Evolutionary conservation across 2,888 invertebrate species (phyloP).

Genomic region (Bellardia bayeri): DNA sequence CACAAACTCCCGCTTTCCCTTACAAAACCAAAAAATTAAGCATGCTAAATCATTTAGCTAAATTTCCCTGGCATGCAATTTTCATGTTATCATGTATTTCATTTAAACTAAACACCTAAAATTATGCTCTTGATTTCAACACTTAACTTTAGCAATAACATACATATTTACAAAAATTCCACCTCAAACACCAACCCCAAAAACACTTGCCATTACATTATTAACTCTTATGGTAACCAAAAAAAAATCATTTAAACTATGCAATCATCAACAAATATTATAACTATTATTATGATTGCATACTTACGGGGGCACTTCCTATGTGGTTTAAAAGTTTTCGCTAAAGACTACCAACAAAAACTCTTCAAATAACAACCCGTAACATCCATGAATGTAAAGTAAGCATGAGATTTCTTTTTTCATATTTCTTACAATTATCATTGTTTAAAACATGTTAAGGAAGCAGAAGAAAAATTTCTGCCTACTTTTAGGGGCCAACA

Average conservation of each 20-base stretch:
- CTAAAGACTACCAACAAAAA: constrained; percentile 7
- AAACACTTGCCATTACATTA: neutral
- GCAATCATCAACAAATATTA: constrained; percentile 72
- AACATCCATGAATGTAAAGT: constrained; percentile 41
- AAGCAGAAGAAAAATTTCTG: constrained; percentile 36
- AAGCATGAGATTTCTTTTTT: constrained; percentile 39
- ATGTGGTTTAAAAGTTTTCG: constrained; percentile 66
- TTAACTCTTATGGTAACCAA: constrained; percentile 8
- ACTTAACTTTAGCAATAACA: constrained; percentile 55
- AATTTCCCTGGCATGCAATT: constrained; percentile 67
- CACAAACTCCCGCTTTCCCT: neutral
- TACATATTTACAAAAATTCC: neutral
- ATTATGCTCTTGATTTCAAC: constrained; percentile 69
- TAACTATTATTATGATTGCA: constrained; percentile 69
- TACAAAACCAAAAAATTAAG: constrained; percentile 2
- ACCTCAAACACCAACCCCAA: neutral
- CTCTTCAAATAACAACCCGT: constrained; percentile 6
- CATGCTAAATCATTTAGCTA: constrained; percentile 60
- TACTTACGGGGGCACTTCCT: constrained; percentile 71
- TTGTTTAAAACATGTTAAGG: constrained; percentile 65
- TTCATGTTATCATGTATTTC: constrained; percentile 67
- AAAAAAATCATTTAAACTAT: constrained; percentile 63
- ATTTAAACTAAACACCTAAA: constrained; percentile 65
- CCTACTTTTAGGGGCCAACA: constrained; percentile 31
- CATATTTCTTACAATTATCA: constrained; percentile 66